A percentile compares a stretch with the other conserved stretches of the same genome.
These are phyloP conservation scores for Pelagia noctiluca DNA, from an alignment of 30 jellyfish, hydroid and myxozoan species.

Conservation along the genomic window DNA sequence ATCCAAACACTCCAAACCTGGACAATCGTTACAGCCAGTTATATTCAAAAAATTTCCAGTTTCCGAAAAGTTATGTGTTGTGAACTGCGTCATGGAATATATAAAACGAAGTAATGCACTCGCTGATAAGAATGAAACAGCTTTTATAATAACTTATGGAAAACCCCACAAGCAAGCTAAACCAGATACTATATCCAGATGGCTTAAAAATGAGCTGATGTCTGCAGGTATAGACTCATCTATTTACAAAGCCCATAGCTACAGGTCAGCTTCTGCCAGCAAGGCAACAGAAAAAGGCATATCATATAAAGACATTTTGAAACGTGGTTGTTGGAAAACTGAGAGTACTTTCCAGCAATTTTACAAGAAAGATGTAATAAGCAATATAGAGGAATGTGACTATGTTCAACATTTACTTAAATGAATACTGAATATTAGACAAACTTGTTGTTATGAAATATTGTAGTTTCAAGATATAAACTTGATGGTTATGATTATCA, in stretches of 20 bases:
- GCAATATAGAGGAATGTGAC: conserved; percentile 1
- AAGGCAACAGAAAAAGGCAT: conserved; percentile 5
- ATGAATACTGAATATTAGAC: neutral
- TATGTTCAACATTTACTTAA: neutral
- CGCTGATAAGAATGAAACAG: neutral
- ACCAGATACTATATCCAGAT: conserved; percentile 3
- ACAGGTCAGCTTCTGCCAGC: conserved; percentile 7
- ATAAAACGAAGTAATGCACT: neutral
- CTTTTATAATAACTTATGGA: neutral
- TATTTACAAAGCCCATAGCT: conserved; percentile 1
- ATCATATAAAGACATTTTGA: neutral
- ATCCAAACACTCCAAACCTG: conserved; percentile 30
- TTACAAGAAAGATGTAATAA: neutral
- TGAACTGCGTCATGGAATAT: conserved; percentile 5
- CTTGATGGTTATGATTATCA: neutral
- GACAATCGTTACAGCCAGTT: conserved; percentile 6
- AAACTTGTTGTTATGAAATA: neutral
- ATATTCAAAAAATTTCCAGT: neutral
- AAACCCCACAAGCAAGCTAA: conserved; percentile 4
- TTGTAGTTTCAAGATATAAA: neutral
- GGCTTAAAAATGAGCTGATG: conserved; percentile 1
- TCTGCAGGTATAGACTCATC: conserved; percentile 1
- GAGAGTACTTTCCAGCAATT: neutral
- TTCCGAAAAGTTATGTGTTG: neutral
- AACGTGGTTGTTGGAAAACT: conserved; percentile 2